Base-by-base conservation (phyloP, 2,888 invertebrate species). In the Cosmopolites sordidus region DNA sequence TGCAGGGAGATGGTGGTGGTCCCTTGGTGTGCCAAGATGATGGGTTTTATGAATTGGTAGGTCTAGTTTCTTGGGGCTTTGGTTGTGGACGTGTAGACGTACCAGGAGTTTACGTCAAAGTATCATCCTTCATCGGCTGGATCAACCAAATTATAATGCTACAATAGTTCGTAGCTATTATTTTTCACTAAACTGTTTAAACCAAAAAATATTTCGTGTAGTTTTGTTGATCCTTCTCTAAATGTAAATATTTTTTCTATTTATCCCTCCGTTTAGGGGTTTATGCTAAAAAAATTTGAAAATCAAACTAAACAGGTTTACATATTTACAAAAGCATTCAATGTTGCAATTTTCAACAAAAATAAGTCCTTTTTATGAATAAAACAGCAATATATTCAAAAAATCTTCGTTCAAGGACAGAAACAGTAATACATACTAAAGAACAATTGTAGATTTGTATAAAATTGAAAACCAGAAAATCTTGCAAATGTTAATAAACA, bases 61-160 rank as follows among this genome's bases (percentile, higher is more conserved):
- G 96, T 0, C 78, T 97, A 9, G 95, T 95, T 0, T 93, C 93
- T 1, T 96, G 95, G 92, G 95, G 93, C 64, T 92, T 92, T 71
- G 92, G 92, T 60, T 94, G 94, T 72, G 94, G 94, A n/a, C 80
- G 93, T 39, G 81, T 85, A 57, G 90, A 93, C 74, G 95, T 93
- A 48, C 96, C 96, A 22, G 96, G 94, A n/a, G 95, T 96, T 57
- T 96, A 96, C 73, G 94, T 95, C 18, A 92, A 94, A 77, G 94
- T 96, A 8, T 92, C 94, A 2, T 85, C 92, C 39, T 96, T 94
- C 76, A 92, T 94, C 65, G 92, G 93, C 60, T 96, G 96, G 96
- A 95, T 96, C 71, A 93, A 93, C 79, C 93, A 94, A 79, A 94
- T 94, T 65, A 94, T 94, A 6, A 40, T 37, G 40, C 14, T 40